Conservation (phyloP, 2,888 invertebrate species). For the Psylliodes chrysocephalus region DNA sequence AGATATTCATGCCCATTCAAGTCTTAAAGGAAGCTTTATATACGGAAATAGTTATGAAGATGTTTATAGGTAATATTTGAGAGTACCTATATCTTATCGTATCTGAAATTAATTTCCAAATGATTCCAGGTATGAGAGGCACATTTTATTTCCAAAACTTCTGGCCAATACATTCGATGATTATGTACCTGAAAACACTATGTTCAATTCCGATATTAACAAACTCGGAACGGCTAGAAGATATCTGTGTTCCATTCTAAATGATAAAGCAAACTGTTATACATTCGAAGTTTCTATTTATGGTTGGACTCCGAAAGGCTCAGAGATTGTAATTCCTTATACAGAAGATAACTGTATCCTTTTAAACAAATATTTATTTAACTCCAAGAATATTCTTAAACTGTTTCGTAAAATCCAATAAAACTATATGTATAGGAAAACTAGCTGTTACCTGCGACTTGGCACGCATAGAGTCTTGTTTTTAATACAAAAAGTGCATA, state of each 20-base stretch:
- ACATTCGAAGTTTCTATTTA: conserved; percentile 91
- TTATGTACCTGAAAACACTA: conserved; percentile 84
- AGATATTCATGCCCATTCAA: conserved; percentile 94
- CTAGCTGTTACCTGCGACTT: too few species aligned
- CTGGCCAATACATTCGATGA: conserved; percentile 89
- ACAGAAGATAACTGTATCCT: conserved; percentile 97
- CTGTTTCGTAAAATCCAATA: too few species aligned
- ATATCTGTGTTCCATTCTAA: conserved; percentile 78
- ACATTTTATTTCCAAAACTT: conserved; percentile 94
- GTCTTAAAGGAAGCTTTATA: conserved; percentile 91
- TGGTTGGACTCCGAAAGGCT: conserved; percentile 81
- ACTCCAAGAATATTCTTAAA: too few species aligned
- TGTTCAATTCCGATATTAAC: conserved; percentile 90
- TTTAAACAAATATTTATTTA: conserved; percentile 57
- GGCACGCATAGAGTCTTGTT: too few species aligned
- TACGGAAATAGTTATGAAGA: conserved; percentile 95
- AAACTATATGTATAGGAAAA: too few species aligned
- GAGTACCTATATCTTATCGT: conserved; percentile 32
- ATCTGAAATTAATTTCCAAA: neutral
- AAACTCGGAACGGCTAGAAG: conserved; percentile 90
- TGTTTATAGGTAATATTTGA: conserved; percentile 77
- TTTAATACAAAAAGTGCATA: too few species aligned
- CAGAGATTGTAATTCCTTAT: conserved; percentile 81
- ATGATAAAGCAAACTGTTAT: conserved; percentile 87
- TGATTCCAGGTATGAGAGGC: conserved; percentile 86